A percentile compares a stretch with the other conserved stretches of the same genome.
phyloP scores from a whole-genome alignment of 2,797 vertebrate species.

The Rhinoraja longicauda region DNA sequence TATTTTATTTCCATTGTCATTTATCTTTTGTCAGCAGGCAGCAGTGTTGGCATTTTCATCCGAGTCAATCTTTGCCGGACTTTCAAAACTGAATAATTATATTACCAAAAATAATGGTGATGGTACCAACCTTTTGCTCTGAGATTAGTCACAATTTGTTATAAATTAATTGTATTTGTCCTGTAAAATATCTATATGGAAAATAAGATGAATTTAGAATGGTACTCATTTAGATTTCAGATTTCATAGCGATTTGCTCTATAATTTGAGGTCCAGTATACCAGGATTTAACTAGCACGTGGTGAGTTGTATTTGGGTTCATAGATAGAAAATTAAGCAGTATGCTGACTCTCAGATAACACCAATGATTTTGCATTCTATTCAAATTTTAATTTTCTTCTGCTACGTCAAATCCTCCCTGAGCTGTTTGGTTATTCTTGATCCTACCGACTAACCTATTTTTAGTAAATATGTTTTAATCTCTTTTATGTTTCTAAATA shows the following conservation, averaged over 20 bases:
- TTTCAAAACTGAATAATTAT: neutral
- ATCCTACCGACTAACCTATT: neutral
- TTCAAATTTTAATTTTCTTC: neutral
- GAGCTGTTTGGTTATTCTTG: neutral
- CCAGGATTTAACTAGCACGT: neutral
- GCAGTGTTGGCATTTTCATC: neutral
- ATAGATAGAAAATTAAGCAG: conserved; percentile 8
- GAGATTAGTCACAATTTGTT: neutral
- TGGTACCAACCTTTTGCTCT: neutral
- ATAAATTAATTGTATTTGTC: neutral
- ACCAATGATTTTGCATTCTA: neutral
- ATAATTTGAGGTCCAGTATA: neutral
- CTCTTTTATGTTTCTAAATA: neutral
- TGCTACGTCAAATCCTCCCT: neutral
- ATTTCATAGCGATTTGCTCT: neutral
- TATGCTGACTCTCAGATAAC: neutral
- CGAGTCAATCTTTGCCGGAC: neutral
- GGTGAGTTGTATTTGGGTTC: neutral
- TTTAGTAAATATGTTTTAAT: neutral
- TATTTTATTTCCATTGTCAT: neutral
- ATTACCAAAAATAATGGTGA: neutral
- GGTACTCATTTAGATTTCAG: too few relatives aligned
- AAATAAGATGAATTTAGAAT: neutral
- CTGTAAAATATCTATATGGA: neutral
- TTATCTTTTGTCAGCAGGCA: neutral